A percentile compares a stretch with the other conserved stretches of the same genome.
phyloP scores from a whole-genome alignment of 37 sponge, comb jelly and placozoan species.

The Oscarella lobularis region DNA sequence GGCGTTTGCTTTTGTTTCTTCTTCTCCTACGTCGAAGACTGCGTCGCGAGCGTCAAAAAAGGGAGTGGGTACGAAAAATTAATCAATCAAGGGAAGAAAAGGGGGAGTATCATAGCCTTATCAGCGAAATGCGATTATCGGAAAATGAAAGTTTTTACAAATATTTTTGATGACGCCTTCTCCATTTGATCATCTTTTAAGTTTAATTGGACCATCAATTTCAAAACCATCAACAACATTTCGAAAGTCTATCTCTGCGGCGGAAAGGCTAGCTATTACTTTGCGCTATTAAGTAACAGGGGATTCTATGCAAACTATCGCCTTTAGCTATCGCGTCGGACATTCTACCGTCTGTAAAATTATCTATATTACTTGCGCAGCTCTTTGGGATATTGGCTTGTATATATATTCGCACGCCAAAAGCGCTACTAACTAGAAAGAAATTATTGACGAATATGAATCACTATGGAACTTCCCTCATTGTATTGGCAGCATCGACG shows the following conservation, averaged over 20 bases:
- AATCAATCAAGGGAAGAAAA: no score
- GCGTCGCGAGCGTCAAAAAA: no score
- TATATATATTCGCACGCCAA: conserved; percentile 14
- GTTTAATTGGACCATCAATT: no score
- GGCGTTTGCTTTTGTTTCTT: no score
- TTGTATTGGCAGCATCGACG: conserved; percentile 24
- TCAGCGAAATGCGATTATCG: no score
- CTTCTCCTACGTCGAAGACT: no score
- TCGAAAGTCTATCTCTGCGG: conserved; percentile 28
- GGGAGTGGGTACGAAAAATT: no score
- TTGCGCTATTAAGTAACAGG: conserved; percentile 23
- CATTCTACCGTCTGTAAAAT: background rate
- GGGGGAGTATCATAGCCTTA: no score
- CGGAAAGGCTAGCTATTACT: conserved; percentile 31
- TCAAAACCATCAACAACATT: no score
- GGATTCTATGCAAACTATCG: background rate
- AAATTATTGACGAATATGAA: conserved; percentile 21
- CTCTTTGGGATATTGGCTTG: conserved; percentile 16
- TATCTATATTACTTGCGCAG: background rate
- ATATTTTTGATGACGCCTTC: no score
- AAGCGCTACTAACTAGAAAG: conserved; percentile 13
- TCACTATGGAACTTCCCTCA: conserved; percentile 26
- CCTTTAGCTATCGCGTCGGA: background rate
- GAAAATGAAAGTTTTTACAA: no score
- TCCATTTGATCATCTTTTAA: no score